Evolutionary conservation across 2,888 invertebrate genomes (phyloP).

Genomic region (Dimorphilus gyrociliatus): DNA sequence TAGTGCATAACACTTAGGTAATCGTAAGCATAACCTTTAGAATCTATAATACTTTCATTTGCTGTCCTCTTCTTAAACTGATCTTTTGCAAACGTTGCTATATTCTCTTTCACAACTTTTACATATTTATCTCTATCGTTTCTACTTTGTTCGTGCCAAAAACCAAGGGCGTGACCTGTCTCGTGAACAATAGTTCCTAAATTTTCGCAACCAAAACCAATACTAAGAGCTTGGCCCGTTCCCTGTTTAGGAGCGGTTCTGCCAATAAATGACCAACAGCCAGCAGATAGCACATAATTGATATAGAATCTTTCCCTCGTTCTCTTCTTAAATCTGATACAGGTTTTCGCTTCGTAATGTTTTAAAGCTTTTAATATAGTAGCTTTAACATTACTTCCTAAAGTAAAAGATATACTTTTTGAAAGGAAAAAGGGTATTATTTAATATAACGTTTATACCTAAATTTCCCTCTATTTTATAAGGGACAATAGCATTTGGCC

Average conservation of each 20-base stretch:
- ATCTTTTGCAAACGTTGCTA: constrained; percentile 15
- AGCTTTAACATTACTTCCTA: constrained; percentile 12
- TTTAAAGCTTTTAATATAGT: constrained; percentile 16
- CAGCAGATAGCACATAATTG: constrained; percentile 13
- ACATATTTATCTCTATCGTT: constrained; percentile 25
- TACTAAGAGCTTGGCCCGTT: constrained; percentile 20
- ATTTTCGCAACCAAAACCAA: constrained; percentile 24
- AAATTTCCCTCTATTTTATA: constrained; percentile 7
- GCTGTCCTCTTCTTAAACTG: constrained; percentile 18
- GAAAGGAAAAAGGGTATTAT: too few relatives aligned
- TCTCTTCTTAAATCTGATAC: constrained; percentile 19
- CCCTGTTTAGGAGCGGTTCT: too few relatives aligned
- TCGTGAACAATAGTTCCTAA: constrained; percentile 27
- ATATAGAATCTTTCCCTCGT: constrained; percentile 18
- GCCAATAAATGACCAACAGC: constrained; percentile 30
- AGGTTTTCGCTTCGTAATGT: constrained; percentile 18
- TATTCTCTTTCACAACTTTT: constrained; percentile 17
- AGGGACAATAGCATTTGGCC: constrained; percentile 9
- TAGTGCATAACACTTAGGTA: constrained; percentile 31
- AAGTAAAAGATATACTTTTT: too few relatives aligned
- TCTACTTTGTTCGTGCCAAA: constrained; percentile 33
- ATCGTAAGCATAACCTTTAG: constrained; percentile 28
- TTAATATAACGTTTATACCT: too few relatives aligned
- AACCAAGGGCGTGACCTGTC: constrained; percentile 22
- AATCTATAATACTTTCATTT: constrained; percentile 11